These are phyloP conservation scores for Lerema accius DNA, from an alignment of 1,140 invertebrate genomes.

Conservation along the genomic window DNA sequence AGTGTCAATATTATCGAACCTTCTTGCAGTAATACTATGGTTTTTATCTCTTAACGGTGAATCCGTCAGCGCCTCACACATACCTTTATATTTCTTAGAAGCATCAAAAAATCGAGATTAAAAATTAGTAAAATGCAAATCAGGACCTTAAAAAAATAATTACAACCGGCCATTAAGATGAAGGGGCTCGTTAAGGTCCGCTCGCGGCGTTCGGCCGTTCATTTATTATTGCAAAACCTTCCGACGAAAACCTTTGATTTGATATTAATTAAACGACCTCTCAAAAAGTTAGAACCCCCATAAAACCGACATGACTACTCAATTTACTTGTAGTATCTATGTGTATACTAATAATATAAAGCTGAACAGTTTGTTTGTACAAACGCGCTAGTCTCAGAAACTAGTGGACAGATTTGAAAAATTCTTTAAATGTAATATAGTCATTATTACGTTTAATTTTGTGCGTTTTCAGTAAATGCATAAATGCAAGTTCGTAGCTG, in stretches of 20 bases:
- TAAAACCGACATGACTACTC: slow-evolving; percentile 6
- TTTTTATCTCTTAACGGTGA: no score
- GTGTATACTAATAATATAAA: no score
- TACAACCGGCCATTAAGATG: slow-evolving; percentile 1
- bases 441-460: slow-evolving; percentile 38
- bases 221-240: slow-evolving; percentile 24
- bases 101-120: no score
- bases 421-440: no score
- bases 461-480: slow-evolving; percentile 13
- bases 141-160: slow-evolving; percentile 6
- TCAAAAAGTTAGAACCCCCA: not conserved
- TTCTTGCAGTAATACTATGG: no score
- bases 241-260: slow-evolving; percentile 4
- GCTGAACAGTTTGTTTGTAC: no score
- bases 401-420: no score
- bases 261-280: not conserved
- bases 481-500: slow-evolving; percentile 35
- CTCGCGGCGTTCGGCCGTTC: slow-evolving; percentile 11
- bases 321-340: no score
- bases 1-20: no score
- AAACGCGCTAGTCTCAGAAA: no score
- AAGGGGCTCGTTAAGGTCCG: slow-evolving; percentile 16
- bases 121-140: slow-evolving; percentile 8
- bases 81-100: no score
- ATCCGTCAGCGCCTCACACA: no score